Base-by-base conservation (phyloP, 2,888 invertebrate species). In the Saturnia japonica region DNA sequence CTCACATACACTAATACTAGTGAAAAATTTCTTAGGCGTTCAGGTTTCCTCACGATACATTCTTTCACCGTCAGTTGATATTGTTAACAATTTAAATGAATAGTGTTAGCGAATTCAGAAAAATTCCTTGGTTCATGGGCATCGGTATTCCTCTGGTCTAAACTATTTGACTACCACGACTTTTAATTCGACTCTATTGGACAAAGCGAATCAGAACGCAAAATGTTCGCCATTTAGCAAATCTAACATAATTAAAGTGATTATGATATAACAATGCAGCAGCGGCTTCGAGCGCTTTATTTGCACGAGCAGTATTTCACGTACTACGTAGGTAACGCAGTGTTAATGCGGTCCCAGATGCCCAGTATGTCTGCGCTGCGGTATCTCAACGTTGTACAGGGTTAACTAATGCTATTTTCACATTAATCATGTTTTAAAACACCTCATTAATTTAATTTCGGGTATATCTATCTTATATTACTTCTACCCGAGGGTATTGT, bases 271-370 rank as follows among this genome's bases (percentile, higher is more conserved):
- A 7, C 62, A 34, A 8, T 40, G 62, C 34, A n/a, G 6, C 34
- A 40, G 40, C 40, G 64, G 40, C 40, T 34, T 40, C 64, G 22
- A 64, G 64, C 34, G 40, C 34, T 40, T 19, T 40, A 40, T 34
- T n/a, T 64, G 12, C 64, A 64, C 25, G 16, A 12, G 64, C 64
- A 34, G 40, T 64, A 40, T 64, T 40, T 40, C 40, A 64, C 40
- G n/a, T 22, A n/a, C n/a, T n/a, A n/a, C n/a, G n/a, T n/a, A n/a
- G n/a, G n/a, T n/a, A 40, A 19, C 40, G 64, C 34, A 40, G 72
- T 64, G 69, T 67, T 72, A 73, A 74, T 73, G 54, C 69, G 69
- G 51, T 70, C 73, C 75, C 75, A 75, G 75, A 73, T 75, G 75
- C 60, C 57, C 73, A 45, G 69, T 75, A 75, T 70, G 73, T 75